Conservation (phyloP, 2,888 invertebrate species). For the Synergus japonicus region DNA sequence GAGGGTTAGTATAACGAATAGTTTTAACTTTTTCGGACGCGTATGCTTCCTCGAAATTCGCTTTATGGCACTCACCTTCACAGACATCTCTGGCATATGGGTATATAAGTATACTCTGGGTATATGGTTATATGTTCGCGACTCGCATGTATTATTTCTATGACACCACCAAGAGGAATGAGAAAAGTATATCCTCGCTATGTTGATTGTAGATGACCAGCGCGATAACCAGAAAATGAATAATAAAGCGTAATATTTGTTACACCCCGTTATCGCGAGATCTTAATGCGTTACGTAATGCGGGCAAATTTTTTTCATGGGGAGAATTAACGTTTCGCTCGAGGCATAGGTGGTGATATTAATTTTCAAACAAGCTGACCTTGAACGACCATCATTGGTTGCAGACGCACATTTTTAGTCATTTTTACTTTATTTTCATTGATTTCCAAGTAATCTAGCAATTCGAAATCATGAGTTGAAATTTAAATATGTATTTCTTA, state of each 20-base stretch:
- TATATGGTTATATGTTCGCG: slow-evolving; percentile 42
- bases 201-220: slow-evolving; percentile 59
- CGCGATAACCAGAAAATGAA: slow-evolving; percentile 65
- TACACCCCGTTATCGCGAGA: slow-evolving; percentile 64
- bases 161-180: slow-evolving; percentile 36
- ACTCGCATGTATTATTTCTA: slow-evolving; percentile 35
- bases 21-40: slow-evolving; percentile 46
- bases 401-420: background rate
- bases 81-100: slow-evolving; percentile 15
- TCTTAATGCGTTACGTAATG: slow-evolving; percentile 69
- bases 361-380: slow-evolving; percentile 22
- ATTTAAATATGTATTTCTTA: too few species aligned
- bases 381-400: background rate
- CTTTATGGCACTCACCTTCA: slow-evolving; percentile 53
- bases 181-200: slow-evolving; percentile 40
- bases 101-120: slow-evolving; percentile 3
- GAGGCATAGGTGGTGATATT: slow-evolving; percentile 32
- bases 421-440: background rate
- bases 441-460: too few species aligned
- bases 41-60: slow-evolving; percentile 54
- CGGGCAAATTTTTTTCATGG: slow-evolving; percentile 61
- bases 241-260: slow-evolving; percentile 69
- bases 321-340: slow-evolving; percentile 41
- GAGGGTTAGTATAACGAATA: slow-evolving; percentile 37
- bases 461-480: too few species aligned